Evolutionary conservation across 2,113 vertebrate genomes (phyloP).

Genomic region (Coregonus clupeaformis): DNA sequence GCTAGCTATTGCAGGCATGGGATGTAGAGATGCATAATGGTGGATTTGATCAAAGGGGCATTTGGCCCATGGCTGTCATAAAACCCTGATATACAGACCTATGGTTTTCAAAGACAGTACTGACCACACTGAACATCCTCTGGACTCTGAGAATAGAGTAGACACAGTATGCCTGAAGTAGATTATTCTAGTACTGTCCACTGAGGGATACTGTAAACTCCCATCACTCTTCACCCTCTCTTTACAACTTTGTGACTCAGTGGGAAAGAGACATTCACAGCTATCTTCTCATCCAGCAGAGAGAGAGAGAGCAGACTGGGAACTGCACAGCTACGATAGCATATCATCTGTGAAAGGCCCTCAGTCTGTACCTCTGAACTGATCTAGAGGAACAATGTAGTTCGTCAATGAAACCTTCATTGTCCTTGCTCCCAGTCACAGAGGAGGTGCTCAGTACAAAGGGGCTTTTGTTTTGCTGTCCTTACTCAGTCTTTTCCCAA

Average conservation of each 20-base stretch:
- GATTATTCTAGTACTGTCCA: slow-evolving; percentile 44
- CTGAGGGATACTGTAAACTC: slow-evolving; percentile 52
- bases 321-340: slow-evolving; percentile 15
- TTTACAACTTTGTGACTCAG: slow-evolving; percentile 50
- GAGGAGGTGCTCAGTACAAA: slow-evolving; percentile 54
- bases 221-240: slow-evolving; percentile 42
- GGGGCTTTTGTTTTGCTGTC: slow-evolving; percentile 40
- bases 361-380: too few relatives aligned
- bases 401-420: slow-evolving; percentile 47
- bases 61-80: too few relatives aligned
- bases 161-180: not conserved
- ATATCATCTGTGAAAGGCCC: slow-evolving; percentile 17
- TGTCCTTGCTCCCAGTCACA: slow-evolving; percentile 54
- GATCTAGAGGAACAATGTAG: too few relatives aligned
- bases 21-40: too few relatives aligned
- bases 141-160: not conserved
- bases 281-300: slow-evolving; percentile 22
- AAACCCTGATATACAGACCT: too few relatives aligned
- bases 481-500: slow-evolving; percentile 31
- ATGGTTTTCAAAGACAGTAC: too few relatives aligned
- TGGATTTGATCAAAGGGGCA: too few relatives aligned
- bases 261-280: slow-evolving; percentile 1
- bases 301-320: slow-evolving; percentile 16
- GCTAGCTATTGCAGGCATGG: too few relatives aligned
- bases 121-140: too few relatives aligned